These are phyloP conservation scores for Neoscelio sp. DNA, from an alignment of 2,888 invertebrate species.

Conservation along the genomic window DNA sequence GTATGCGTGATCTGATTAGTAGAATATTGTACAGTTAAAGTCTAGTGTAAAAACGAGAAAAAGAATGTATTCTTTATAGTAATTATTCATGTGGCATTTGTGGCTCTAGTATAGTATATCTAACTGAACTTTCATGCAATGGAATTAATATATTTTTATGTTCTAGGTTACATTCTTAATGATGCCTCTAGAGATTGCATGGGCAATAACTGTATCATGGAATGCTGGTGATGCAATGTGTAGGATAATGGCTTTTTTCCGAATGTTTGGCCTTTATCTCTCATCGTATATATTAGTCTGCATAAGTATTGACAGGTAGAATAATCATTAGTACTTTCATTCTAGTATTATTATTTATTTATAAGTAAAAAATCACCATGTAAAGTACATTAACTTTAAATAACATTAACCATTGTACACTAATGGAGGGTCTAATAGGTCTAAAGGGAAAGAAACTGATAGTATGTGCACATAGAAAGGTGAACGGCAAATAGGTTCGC, in stretches of 20 bases:
- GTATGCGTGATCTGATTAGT: no score
- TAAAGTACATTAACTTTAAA: no score
- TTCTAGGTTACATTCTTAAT: constrained; percentile 92
- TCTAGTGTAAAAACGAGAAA: no score
- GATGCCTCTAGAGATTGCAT: constrained; percentile 96
- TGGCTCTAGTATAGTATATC: no score
- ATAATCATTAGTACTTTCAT: not conserved
- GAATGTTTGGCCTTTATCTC: constrained; percentile 93
- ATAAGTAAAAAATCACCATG: not conserved
- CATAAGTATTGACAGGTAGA: constrained; percentile 94
- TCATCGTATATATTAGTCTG: constrained; percentile 95
- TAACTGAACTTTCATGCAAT: constrained; percentile 7
- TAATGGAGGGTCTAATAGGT: no score
- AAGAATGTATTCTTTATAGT: no score
- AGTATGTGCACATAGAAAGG: no score
- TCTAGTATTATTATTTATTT: constrained; percentile 14
- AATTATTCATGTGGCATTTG: no score
- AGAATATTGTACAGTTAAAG: no score
- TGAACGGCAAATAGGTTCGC: no score
- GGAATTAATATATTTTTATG: constrained; percentile 6
- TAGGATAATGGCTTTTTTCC: constrained; percentile 93
- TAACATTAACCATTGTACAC: no score
- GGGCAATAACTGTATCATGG: constrained; percentile 95
- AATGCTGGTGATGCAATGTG: constrained; percentile 93
- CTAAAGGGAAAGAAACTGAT: no score